Percentiles rank a stretch among this genome's conserved stretches.
Conservation (phyloP, 2,888 invertebrate species). For the Cryptocheilus praepositus region DNA sequence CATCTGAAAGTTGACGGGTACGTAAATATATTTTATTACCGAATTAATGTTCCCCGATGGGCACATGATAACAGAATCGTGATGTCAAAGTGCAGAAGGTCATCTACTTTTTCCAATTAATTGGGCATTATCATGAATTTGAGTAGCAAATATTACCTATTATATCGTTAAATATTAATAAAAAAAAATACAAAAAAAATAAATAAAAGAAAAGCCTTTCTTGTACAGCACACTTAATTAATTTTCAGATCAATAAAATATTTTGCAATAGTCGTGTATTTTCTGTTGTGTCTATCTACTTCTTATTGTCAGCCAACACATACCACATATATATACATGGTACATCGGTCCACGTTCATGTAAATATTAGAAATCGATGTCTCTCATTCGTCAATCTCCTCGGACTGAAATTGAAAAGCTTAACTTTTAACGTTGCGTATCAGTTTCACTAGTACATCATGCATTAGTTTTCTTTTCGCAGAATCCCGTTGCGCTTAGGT, state of each 20-base stretch:
- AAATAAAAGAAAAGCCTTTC: constrained; percentile 18
- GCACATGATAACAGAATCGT: no score
- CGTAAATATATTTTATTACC: no score
- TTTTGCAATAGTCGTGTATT: constrained; percentile 25
- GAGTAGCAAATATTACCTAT: no score
- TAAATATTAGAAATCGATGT: constrained; percentile 13
- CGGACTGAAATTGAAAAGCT: no score
- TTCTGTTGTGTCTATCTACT: constrained; percentile 25
- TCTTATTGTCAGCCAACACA: constrained; percentile 7
- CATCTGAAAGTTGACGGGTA: no score
- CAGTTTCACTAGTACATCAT: background rate
- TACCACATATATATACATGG: constrained; percentile 22
- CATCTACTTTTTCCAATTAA: no score
- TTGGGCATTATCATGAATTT: no score
- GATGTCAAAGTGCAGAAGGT: no score
- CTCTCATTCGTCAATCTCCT: no score
- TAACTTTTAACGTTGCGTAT: no score
- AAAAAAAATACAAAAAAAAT: constrained; percentile 18
- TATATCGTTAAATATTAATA: constrained; percentile 8
- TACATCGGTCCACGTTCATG: constrained; percentile 11
- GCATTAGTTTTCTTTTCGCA: constrained; percentile 23
- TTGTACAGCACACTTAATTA: constrained; percentile 13
- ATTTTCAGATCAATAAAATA: constrained; percentile 27
- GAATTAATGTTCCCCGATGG: no score
- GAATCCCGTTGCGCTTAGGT: constrained; percentile 31